phyloP scores from a whole-genome alignment of 1,140 invertebrate species.

The Lethrus apterus region DNA sequence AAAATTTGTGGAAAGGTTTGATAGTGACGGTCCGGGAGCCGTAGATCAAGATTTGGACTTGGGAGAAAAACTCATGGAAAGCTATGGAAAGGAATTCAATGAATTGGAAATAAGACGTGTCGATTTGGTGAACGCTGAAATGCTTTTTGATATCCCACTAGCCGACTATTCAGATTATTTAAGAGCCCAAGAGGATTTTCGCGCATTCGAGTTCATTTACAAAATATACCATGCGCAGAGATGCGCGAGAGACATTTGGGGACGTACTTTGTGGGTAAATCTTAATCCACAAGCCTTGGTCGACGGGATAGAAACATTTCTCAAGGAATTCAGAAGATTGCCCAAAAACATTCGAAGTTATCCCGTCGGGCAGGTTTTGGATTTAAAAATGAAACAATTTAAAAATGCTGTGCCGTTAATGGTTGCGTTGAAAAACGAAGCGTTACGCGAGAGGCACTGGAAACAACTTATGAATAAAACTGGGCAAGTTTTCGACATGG shows the following conservation, averaged over 20 bases:
- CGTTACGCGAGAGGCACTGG: conserved; percentile 83
- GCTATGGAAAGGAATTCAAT: conserved; percentile 59
- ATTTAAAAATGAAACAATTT: conserved; percentile 80
- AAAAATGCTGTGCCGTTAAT: conserved; percentile 80
- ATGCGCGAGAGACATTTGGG: conserved; percentile 68
- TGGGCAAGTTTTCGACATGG: conserved; percentile 77
- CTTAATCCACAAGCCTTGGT: conserved; percentile 74
- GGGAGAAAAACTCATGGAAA: conserved; percentile 62
- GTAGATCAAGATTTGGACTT: conserved; percentile 67
- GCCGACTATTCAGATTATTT: conserved; percentile 72
- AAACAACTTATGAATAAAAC: conserved; percentile 80
- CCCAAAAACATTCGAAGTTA: conserved; percentile 50
- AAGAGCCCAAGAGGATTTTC: conserved; percentile 63
- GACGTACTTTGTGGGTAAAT: conserved; percentile 79
- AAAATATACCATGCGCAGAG: conserved; percentile 73
- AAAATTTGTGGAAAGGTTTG: conserved; percentile 65
- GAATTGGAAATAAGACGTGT: conserved; percentile 58
- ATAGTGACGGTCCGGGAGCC: conserved; percentile 65
- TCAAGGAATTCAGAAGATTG: conserved; percentile 67
- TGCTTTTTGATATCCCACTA: conserved; percentile 75
- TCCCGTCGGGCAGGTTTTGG: conserved; percentile 57
- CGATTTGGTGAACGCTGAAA: conserved; percentile 70
- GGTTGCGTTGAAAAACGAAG: conserved; percentile 85
- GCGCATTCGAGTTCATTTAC: conserved; percentile 65
- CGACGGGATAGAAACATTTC: conserved; percentile 78